A percentile compares a stretch with the other conserved stretches of the same genome.
phyloP scores from a whole-genome alignment of 53 echinoderm and acorn worm genomes.

The Antedon mediterranea region DNA sequence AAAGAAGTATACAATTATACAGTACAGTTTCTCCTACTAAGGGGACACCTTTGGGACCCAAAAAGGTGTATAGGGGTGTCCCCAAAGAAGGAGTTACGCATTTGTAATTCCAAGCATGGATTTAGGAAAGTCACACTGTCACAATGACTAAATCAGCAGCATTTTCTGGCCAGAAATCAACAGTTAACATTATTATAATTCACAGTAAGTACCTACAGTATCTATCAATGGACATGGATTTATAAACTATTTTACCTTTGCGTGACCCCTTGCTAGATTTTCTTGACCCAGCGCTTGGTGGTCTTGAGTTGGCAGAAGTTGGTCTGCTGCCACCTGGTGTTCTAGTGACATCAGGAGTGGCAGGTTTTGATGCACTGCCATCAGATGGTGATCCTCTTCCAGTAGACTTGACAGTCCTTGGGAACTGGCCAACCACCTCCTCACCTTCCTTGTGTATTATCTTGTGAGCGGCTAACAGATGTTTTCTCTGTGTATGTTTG shows the following conservation, averaged over 20 bases:
- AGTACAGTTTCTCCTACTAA: no score
- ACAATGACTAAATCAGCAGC: no score
- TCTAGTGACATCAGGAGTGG: background rate
- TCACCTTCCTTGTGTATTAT: constrained; percentile 73
- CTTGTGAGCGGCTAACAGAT: constrained; percentile 72
- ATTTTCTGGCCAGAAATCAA: no score
- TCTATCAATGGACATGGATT: no score
- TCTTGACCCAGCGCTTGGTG: background rate
- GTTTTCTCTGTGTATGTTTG: constrained; percentile 61
- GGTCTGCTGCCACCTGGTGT: background rate
- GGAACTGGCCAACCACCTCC: constrained; percentile 33
- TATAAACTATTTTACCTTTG: background rate
- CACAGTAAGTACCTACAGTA: no score
- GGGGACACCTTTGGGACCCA: no score
- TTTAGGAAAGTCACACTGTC: no score
- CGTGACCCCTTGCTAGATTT: background rate
- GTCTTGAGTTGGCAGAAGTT: background rate
- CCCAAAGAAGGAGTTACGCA: no score
- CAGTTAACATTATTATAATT: no score
- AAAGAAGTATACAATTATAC: no score
- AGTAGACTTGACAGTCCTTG: constrained; percentile 21
- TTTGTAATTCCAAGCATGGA: no score
- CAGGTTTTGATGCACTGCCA: background rate
- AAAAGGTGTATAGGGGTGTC: no score
- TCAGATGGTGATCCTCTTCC: constrained; percentile 1